A percentile compares a stretch with the other conserved stretches of the same genome.
Evolutionary conservation across 2,888 invertebrate species (phyloP).

Genomic region (Stramonita haemastoma): DNA sequence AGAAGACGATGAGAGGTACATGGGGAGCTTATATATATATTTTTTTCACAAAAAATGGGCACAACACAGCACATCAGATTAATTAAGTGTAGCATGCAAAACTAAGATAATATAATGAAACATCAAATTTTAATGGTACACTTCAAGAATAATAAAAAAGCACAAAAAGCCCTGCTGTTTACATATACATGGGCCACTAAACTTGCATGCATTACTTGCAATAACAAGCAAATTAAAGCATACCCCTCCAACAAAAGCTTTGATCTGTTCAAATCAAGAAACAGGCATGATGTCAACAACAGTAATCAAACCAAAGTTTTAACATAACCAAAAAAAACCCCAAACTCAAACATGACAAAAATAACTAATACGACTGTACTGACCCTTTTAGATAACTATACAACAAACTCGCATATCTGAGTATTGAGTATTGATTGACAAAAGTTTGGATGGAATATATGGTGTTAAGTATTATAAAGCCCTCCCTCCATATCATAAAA

Average conservation of each 20-base stretch:
- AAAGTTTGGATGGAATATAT: no score
- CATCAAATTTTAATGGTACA: not conserved
- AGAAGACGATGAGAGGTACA: not conserved
- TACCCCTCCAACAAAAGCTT: conserved; percentile 60
- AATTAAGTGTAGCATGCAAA: not conserved
- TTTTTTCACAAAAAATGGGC: no score
- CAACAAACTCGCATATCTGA: not conserved
- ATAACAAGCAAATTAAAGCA: conserved; percentile 25
- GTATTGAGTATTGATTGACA: no score
- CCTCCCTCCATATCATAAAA: no score
- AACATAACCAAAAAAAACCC: not conserved
- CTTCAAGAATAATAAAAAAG: not conserved
- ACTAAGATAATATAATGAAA: not conserved
- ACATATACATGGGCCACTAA: not conserved
- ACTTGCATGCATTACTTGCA: not conserved
- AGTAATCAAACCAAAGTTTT: not conserved
- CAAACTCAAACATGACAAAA: not conserved
- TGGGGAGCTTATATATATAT: not conserved
- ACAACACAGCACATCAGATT: no score
- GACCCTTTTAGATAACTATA: not conserved
- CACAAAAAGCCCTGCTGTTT: not conserved
- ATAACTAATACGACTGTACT: not conserved
- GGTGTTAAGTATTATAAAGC: no score
- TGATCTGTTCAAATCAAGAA: conserved; percentile 53
- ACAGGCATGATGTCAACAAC: not conserved